These are phyloP conservation scores for Karalla daura DNA, from an alignment of 2,797 vertebrate species.

Conservation along the genomic window DNA sequence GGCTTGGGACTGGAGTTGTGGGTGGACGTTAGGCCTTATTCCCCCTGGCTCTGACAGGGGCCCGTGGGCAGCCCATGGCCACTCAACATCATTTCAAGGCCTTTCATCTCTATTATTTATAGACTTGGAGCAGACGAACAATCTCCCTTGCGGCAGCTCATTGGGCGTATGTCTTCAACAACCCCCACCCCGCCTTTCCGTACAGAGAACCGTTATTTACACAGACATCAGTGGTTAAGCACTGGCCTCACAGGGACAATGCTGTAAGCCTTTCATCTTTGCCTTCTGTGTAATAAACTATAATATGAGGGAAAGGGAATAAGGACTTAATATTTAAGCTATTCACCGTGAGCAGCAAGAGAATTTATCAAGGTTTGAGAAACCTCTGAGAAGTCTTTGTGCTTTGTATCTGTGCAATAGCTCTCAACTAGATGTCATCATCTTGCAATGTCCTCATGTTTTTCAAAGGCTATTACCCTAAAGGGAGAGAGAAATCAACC, in stretches of 20 bases:
- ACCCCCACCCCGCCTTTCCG: conserved; percentile 28
- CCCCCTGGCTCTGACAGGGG: conserved; percentile 72
- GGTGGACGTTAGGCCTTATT: conserved; percentile 58
- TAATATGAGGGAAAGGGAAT: conserved; percentile 33
- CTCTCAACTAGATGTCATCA: conserved; percentile 62
- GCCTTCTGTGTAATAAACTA: conserved; percentile 44
- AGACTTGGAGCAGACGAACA: conserved; percentile 63
- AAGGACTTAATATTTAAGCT: conserved; percentile 33
- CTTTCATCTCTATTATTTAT: conserved; percentile 81
- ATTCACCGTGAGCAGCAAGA: conserved; percentile 29
- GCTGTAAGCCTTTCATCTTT: conserved; percentile 58
- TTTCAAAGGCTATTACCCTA: conserved; percentile 47
- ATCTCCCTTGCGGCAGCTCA: conserved; percentile 65
- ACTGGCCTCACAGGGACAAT: conserved; percentile 61
- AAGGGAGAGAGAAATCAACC: conserved; percentile 20
- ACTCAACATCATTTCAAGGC: conserved; percentile 71
- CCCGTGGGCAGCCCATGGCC: conserved; percentile 76
- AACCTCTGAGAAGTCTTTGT: conserved; percentile 26
- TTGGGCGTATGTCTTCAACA: conserved; percentile 59
- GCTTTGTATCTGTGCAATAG: conserved; percentile 37
- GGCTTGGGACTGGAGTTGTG: conserved; percentile 49
- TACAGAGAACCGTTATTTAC: conserved; percentile 70
- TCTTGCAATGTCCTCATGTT: conserved; percentile 49
- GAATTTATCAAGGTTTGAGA: conserved; percentile 50
- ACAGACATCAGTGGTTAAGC: conserved; percentile 71